Conservation (phyloP, 2,113 vertebrate species). For the Pontoporia blainvillei region DNA sequence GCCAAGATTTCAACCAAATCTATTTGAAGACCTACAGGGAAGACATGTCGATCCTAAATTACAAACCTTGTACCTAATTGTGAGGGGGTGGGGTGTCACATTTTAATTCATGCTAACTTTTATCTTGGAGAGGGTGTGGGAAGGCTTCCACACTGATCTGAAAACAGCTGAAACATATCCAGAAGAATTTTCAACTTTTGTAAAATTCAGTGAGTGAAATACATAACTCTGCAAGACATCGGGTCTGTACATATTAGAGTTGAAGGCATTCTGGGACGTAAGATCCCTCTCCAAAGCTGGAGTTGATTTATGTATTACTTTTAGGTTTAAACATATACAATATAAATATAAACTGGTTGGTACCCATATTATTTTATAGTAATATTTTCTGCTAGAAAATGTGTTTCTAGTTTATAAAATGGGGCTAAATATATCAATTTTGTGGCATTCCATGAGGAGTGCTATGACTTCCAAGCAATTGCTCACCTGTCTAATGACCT, state of each 20-base stretch:
- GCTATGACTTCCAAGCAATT: neutral
- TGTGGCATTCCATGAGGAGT: neutral
- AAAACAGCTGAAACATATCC: neutral
- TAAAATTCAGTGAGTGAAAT: neutral
- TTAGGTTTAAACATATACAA: conserved; percentile 1
- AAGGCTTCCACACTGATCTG: neutral
- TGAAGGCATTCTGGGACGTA: neutral
- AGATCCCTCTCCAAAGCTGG: conserved; percentile 5
- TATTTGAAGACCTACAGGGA: neutral
- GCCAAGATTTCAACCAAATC: neutral
- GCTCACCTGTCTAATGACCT: neutral
- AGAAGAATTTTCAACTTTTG: conserved; percentile 10
- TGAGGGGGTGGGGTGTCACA: neutral
- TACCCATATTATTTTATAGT: neutral
- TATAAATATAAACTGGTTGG: neutral
- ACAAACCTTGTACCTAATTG: neutral
- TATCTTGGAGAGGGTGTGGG: neutral
- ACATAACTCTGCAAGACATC: neutral
- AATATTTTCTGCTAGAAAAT: conserved; percentile 28
- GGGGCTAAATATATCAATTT: neutral
- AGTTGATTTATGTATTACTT: neutral
- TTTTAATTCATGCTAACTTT: conserved; percentile 29
- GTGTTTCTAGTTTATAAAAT: conserved; percentile 17
- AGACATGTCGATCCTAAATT: neutral
- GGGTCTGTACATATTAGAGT: neutral